Evolutionary conservation across 2,113 vertebrate genomes (phyloP), one percentile per base, ranked within the genome.

Genomic region (Triplophysa dalaica): DNA sequence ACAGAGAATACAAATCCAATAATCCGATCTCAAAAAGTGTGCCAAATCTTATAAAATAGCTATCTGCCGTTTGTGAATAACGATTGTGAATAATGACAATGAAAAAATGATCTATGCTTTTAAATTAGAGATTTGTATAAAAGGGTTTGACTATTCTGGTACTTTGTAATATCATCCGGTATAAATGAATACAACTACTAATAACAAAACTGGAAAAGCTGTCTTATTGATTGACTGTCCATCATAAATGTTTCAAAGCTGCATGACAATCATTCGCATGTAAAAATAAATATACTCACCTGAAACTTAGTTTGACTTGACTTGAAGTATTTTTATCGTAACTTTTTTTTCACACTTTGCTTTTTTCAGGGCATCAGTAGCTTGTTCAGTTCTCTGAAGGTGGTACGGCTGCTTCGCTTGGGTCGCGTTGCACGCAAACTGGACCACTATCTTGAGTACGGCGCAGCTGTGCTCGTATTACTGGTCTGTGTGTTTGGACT

Each of bases 371-470:
- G 97, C 43, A 98, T 99, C 90, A 97, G 96, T 88, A 98, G 96
- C 80, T 94, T 99, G 88, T 99, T 99, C 94, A 98, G 97, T 87
- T 98, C 96, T 17, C 90, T 99, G 75, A 99, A 99, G 88, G 97
- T 99, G 88, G 95, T 99, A 70, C 96, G 97, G 24, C 93, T 99
- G 29, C 92, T 99, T 8, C 94, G 97, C 79, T 89, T 99, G 38
- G 97, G 97, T 1, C 95, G 97, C 0, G 97, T 99, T 45, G 97
- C 97, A 75, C 89, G 97, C 72, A 99, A 99, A 81, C 81, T 99
- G 93, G 97, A 99, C 89, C 97, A 99, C 90, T 99, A 99, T 78
- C 90, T 98, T 87, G 97, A 98, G 65, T 99, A 99, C 0, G 97
- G 97, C 0, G 97, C 97, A 0, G 97, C 97, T 0, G 97, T 99